A percentile compares a stretch with the other conserved stretches of the same genome.
phyloP scores from a whole-genome alignment of 2,888 invertebrate species.

The Ceriagrion tenellum region DNA sequence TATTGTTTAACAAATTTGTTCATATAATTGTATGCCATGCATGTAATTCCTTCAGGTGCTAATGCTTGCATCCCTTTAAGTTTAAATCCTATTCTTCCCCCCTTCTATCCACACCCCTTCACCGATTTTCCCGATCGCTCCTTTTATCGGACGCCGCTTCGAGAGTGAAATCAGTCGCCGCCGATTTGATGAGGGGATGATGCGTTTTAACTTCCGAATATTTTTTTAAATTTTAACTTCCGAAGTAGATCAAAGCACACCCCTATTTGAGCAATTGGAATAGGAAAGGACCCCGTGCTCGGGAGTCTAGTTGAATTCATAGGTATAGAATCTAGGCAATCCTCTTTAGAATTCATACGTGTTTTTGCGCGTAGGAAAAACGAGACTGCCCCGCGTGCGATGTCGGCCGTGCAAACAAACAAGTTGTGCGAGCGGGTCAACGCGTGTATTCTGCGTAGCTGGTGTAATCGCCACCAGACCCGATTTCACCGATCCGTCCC shows the following conservation, averaged over 20 bases:
- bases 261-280: not conserved
- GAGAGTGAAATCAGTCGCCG: not conserved
- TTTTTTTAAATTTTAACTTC: no score
- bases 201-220: not conserved
- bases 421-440: not conserved
- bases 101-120: not conserved
- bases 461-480: not conserved
- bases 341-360: not conserved
- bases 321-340: not conserved
- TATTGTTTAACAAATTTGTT: no score
- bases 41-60: no score
- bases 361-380: not conserved
- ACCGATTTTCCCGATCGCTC: not conserved
- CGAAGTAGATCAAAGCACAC: no score
- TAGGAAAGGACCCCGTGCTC: not conserved
- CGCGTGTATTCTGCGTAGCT: not conserved
- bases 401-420: not conserved
- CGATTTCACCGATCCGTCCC: no score
- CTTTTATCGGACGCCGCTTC: not conserved
- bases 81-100: not conserved
- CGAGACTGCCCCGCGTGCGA: not conserved
- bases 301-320: not conserved
- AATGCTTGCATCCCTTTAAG: not conserved
- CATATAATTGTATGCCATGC: no score
- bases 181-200: not conserved